Evolutionary conservation across 2,888 invertebrate species (phyloP).

Genomic region (Stenurella melanura): DNA sequence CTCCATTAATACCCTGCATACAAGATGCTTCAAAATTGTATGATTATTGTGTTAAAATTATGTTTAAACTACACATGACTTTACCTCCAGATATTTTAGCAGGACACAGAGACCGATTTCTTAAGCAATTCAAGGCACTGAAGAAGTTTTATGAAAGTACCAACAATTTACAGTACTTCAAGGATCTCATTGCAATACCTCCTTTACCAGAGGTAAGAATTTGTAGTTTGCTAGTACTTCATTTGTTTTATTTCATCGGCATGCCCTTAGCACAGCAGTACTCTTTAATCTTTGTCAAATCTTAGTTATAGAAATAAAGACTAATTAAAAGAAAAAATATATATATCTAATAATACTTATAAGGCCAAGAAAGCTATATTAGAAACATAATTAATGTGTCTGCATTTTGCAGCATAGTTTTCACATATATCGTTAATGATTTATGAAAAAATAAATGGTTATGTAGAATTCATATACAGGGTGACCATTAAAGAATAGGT

Average conservation of each 20-base stretch:
- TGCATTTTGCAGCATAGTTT: too few species aligned
- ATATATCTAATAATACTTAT: too few species aligned
- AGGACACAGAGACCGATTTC: constrained; percentile 93
- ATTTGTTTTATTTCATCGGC: neutral
- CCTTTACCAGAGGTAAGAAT: constrained; percentile 87
- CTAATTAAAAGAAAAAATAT: too few species aligned
- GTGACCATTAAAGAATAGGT: too few species aligned
- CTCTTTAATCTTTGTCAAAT: neutral
- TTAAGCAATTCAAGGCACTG: constrained; percentile 90
- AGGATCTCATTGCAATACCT: constrained; percentile 94
- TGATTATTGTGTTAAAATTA: constrained; percentile 95
- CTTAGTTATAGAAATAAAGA: too few species aligned
- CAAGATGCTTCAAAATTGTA: constrained; percentile 97
- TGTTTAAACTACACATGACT: constrained; percentile 95
- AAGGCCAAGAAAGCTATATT: too few species aligned
- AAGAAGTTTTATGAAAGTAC: constrained; percentile 95
- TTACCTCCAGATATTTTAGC: constrained; percentile 90
- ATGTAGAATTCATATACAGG: too few species aligned
- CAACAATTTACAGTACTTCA: constrained; percentile 96
- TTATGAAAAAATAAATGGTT: too few species aligned
- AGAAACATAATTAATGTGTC: too few species aligned
- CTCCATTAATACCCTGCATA: constrained; percentile 95
- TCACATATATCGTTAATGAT: too few species aligned
- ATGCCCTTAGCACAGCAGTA: neutral
- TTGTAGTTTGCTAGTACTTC: neutral